Conservation (phyloP, 92 coral and sea anemone genomes). For the Actinostola sp. region DNA sequence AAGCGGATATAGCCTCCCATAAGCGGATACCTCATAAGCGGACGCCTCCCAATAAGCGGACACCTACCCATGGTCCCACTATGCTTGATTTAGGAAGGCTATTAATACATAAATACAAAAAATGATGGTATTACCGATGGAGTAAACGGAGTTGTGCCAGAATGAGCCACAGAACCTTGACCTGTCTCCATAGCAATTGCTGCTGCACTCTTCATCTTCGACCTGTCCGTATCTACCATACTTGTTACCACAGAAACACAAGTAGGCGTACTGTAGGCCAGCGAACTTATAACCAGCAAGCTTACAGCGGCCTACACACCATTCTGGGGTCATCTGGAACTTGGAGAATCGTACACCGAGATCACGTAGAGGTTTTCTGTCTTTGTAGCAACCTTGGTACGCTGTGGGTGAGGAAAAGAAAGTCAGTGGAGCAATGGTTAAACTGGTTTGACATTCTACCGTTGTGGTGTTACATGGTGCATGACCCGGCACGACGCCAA, state of each 20-base stretch:
- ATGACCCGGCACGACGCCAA: no score
- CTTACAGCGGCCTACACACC: constrained; percentile 95
- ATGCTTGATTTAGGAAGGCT: no score
- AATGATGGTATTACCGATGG: constrained; percentile 92
- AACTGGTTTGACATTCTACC: no score
- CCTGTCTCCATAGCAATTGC: constrained; percentile 90
- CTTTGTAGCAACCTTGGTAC: constrained; percentile 89
- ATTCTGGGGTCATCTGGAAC: constrained; percentile 97
- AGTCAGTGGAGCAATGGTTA: neutral
- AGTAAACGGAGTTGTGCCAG: constrained; percentile 95
- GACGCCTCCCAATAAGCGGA: no score
- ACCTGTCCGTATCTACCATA: constrained; percentile 83
- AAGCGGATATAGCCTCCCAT: no score
- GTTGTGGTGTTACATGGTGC: no score
- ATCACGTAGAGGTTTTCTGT: constrained; percentile 87
- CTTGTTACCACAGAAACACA: constrained; percentile 97
- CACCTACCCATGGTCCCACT: no score
- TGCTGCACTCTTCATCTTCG: constrained; percentile 76
- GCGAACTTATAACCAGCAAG: constrained; percentile 89
- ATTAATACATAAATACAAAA: no score
- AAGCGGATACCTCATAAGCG: no score
- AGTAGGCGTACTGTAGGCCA: constrained; percentile 92
- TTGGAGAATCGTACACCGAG: constrained; percentile 84
- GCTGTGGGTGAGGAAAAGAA: constrained; percentile 72
- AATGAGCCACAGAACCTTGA: constrained; percentile 85